Percentiles rank a stretch among this genome's conserved stretches.
Evolutionary conservation across 2,888 invertebrate genomes (phyloP).

Genomic region (Zygaena filipendulae): DNA sequence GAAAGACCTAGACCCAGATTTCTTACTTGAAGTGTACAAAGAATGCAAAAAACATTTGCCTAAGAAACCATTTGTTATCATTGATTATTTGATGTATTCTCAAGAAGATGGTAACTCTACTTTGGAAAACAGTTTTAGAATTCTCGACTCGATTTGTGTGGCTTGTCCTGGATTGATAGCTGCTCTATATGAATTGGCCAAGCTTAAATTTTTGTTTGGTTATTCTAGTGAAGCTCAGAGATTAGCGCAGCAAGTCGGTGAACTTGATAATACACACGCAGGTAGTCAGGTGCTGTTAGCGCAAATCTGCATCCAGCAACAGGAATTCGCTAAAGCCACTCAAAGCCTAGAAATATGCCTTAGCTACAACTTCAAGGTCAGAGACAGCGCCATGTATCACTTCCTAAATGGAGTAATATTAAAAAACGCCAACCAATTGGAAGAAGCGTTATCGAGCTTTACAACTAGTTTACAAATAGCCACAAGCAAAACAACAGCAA

Average conservation of each 20-base stretch:
- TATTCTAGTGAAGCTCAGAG: slow-evolving; percentile 77
- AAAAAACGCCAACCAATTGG: slow-evolving; percentile 76
- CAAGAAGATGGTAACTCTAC: slow-evolving; percentile 56
- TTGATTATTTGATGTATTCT: slow-evolving; percentile 47
- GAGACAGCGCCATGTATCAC: slow-evolving; percentile 92
- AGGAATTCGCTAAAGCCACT: slow-evolving; percentile 78
- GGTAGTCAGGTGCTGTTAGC: slow-evolving; percentile 89
- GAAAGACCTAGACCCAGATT: slow-evolving; percentile 83
- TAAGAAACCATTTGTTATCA: slow-evolving; percentile 62
- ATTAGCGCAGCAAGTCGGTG: slow-evolving; percentile 78
- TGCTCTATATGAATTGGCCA: slow-evolving; percentile 77
- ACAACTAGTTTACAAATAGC: slow-evolving; percentile 77
- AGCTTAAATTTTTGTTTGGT: slow-evolving; percentile 83
- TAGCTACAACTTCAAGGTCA: slow-evolving; percentile 91
- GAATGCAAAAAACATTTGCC: slow-evolving; percentile 82
- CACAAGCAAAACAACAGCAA: slow-evolving; percentile 38
- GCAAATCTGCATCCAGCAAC: slow-evolving; percentile 81
- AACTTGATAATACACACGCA: slow-evolving; percentile 81
- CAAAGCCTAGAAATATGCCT: slow-evolving; percentile 90
- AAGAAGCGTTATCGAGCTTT: slow-evolving; percentile 80
- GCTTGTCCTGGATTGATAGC: slow-evolving; percentile 84
- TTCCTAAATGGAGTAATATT: slow-evolving; percentile 86
- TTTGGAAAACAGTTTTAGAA: slow-evolving; percentile 68
- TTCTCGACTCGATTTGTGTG: slow-evolving; percentile 78
- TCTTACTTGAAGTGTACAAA: slow-evolving; percentile 80